Evolutionary conservation across 1,140 invertebrate genomes (phyloP).

Genomic region (Adelges cooleyi): DNA sequence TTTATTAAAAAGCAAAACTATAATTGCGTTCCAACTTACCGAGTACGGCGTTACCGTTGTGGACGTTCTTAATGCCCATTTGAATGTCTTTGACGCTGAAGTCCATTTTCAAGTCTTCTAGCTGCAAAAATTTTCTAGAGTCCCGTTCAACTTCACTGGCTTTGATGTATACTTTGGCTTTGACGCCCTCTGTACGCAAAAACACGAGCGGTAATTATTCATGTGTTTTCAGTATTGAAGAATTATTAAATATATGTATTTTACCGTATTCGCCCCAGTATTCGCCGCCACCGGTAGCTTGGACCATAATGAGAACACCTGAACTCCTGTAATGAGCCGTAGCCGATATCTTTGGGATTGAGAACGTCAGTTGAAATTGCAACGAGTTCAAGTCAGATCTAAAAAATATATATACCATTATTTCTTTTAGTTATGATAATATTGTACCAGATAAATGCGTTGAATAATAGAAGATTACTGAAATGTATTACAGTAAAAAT

Average conservation of each 20-base stretch:
- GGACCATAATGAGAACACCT: conserved; percentile 61
- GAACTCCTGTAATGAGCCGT: conserved; percentile 62
- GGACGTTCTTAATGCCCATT: conserved; percentile 71
- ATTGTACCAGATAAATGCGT: no score
- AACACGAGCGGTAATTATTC: no score
- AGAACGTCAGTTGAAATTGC: conserved; percentile 64
- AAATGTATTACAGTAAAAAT: no score
- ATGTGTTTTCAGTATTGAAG: neutral
- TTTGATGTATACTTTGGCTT: conserved; percentile 67
- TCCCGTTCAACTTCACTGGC: conserved; percentile 49
- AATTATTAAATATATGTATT: neutral
- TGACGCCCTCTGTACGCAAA: conserved; percentile 55
- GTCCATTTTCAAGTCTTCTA: conserved; percentile 66
- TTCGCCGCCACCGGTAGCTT: conserved; percentile 66
- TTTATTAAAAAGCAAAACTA: neutral
- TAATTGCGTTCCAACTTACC: conserved; percentile 48
- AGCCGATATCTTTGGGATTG: conserved; percentile 62
- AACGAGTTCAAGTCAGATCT: conserved; percentile 60
- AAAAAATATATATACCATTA: no score
- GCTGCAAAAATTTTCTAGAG: conserved; percentile 50
- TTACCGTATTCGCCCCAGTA: conserved; percentile 78
- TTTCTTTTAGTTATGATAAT: no score
- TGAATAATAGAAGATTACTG: no score
- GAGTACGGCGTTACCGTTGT: conserved; percentile 62
- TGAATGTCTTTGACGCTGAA: conserved; percentile 64